Evolutionary conservation across 2,888 invertebrate genomes (phyloP), one percentile per base, ranked within the genome.

Genomic region (Sarcophaga caerulescens): DNA sequence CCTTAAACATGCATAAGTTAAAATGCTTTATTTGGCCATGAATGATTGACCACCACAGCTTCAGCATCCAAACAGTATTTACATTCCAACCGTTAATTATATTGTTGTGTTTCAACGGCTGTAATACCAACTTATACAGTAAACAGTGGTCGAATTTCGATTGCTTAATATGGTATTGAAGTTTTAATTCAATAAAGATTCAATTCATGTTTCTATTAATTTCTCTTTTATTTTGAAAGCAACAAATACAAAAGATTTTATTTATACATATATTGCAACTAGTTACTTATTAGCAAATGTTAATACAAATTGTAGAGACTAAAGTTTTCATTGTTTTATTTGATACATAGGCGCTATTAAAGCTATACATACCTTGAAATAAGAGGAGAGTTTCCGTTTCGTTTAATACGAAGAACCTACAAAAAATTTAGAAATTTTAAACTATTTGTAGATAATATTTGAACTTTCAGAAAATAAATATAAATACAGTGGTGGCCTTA

Each of bases 41-140:
- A 84, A 84, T 87, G 85, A 85, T 83, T 85, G 77, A 81, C 80
- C 71, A 81, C 80, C 71, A 81, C 87, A 79, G 81, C 79, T 76
- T 84, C 66, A 71, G 66, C 65, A 71, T 77, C 71, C 65, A 60
- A 52, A 65, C 68, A 76, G 71, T 62, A 84, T 21, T 75, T 75
- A 69, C 73, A 79, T 70, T 73, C 81, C 78, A 76, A 66, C 11
- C 47, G 76, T 62, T 85, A 59, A 77, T 81, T 84, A 60, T 74
- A 23, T 52, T 77, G 44, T 62, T 52, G 47, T 35, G 47, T 52
- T 71, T 81, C 63, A 80, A 77, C 47, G 66, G 73, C 44, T 60
- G 21, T 10, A 68, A 35, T 71, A 77, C 60, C 47, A 57, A 60
- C 60, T 17, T n/a, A 60, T 10, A 17, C 21, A 60, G 17, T n/a